These are phyloP conservation scores for Epizoanthus illoricatus DNA, from an alignment of 92 coral and sea anemone genomes.

Conservation along the genomic window DNA sequence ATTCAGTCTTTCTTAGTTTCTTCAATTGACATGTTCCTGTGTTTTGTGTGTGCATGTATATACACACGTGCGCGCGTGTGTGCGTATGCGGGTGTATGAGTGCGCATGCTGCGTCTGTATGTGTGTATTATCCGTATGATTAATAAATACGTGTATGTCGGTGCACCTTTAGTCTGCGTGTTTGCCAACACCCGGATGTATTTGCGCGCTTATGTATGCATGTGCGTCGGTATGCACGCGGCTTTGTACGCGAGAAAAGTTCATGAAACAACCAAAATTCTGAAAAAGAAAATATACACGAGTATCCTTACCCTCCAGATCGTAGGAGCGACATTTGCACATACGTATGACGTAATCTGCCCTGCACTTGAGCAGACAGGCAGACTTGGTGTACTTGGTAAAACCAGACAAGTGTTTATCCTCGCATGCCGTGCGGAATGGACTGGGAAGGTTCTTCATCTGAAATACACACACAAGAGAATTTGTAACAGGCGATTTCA, in stretches of 20 bases:
- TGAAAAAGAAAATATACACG: neutral
- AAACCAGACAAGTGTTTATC: constrained; percentile 87
- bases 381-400: constrained; percentile 93
- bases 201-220: neutral
- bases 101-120: no score
- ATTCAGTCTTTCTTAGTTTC: no score
- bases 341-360: constrained; percentile 84
- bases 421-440: constrained; percentile 89
- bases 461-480: constrained; percentile 14
- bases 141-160: no score
- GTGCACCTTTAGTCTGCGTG: no score
- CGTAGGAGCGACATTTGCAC: constrained; percentile 96
- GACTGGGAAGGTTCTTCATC: constrained; percentile 91
- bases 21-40: no score
- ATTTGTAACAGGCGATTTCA: no score
- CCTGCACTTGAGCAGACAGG: constrained; percentile 88
- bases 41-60: no score
- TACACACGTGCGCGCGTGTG: no score
- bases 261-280: neutral
- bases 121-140: no score
- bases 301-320: constrained; percentile 72
- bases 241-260: neutral
- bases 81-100: no score
- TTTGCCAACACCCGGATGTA: no score
- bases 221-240: neutral